Percentiles rank a stretch among this genome's conserved stretches.
Evolutionary conservation across 2,113 vertebrate species (phyloP).

Genomic region (Motacilla alba): DNA sequence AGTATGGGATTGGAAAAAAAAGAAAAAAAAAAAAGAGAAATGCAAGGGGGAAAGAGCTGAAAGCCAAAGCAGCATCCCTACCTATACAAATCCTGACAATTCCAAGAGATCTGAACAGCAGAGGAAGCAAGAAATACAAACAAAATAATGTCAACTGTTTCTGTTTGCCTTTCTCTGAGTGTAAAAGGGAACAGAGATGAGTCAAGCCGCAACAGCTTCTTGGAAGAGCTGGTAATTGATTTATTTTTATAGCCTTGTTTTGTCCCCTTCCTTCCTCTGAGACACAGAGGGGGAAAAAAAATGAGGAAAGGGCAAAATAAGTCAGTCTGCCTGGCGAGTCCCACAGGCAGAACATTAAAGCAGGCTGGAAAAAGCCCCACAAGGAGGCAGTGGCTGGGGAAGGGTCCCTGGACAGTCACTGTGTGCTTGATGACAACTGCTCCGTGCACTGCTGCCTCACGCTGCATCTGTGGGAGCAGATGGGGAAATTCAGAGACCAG

Average conservation of each 20-base stretch:
- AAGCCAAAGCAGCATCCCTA: neutral
- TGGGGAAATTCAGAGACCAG: neutral
- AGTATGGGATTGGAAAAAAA: neutral
- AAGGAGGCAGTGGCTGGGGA: neutral
- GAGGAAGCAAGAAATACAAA: neutral
- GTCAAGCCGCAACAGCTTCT: neutral
- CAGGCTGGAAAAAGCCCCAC: neutral
- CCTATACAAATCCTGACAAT: neutral
- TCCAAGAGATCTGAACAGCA: neutral
- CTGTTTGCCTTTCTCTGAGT: neutral
- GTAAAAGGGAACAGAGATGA: neutral
- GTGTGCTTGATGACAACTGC: neutral
- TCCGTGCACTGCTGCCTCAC: neutral
- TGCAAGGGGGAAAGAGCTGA: neutral
- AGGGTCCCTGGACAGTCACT: neutral
- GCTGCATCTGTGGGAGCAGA: conserved; percentile 7
- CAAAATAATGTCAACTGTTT: neutral
- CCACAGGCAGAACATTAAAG: neutral
- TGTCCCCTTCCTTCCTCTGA: neutral
- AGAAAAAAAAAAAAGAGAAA: neutral
- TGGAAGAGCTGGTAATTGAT: neutral
- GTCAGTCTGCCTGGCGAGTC: neutral
- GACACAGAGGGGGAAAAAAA: neutral
- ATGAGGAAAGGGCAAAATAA: neutral
- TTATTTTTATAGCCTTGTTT: neutral